Percentiles rank a stretch among this genome's conserved stretches.
Evolutionary conservation across 2,888 invertebrate species (phyloP).

Genomic region (Calameuta pallipes): DNA sequence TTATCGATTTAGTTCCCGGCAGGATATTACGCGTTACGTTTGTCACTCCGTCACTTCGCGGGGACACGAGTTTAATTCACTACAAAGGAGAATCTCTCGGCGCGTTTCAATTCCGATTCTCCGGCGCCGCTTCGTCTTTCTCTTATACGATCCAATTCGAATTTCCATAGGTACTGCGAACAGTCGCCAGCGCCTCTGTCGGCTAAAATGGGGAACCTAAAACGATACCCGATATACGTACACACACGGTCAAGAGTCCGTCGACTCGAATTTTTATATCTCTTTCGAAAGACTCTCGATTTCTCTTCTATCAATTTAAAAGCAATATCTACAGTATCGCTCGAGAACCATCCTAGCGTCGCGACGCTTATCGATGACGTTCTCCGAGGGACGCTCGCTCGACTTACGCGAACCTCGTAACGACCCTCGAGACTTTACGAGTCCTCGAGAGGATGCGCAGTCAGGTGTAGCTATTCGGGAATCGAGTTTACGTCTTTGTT

Average conservation of each 20-base stretch:
- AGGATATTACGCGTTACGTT: slow-evolving; percentile 18
- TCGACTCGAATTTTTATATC: neutral
- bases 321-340: neutral
- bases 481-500: neutral
- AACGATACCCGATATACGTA: no score
- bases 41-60: neutral
- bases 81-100: slow-evolving; percentile 28
- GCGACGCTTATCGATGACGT: neutral
- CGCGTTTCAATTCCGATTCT: neutral
- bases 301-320: neutral
- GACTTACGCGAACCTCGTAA: neutral
- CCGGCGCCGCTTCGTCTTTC: neutral
- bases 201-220: neutral
- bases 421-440: neutral
- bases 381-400: neutral
- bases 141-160: neutral
- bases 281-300: neutral
- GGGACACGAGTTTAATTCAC: slow-evolving; percentile 39
- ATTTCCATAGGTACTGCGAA: neutral
- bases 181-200: neutral
- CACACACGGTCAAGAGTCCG: neutral
- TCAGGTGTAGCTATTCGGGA: neutral
- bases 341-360: neutral
- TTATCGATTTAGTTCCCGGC: slow-evolving; percentile 16
- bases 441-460: neutral